These are phyloP conservation scores for Temnothorax rugatulus DNA, from an alignment of 2,888 invertebrate genomes.

Conservation along the genomic window DNA sequence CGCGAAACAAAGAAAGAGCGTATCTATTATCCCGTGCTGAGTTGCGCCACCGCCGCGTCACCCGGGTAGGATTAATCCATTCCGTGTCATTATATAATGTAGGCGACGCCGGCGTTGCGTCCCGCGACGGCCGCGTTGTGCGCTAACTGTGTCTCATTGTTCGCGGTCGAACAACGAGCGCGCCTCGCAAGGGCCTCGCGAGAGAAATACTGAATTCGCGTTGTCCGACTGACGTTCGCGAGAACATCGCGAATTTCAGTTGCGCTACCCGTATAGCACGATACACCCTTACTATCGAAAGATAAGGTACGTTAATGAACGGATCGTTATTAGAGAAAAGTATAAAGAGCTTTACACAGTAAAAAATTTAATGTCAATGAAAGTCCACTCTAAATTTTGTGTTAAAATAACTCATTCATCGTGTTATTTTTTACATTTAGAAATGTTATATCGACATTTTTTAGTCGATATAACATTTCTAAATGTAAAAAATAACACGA, in stretches of 20 bases:
- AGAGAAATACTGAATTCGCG: conserved; percentile 24
- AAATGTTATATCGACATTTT: too few relatives aligned
- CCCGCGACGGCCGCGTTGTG: conserved; percentile 53
- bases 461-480: too few relatives aligned
- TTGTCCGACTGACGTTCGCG: conserved; percentile 14
- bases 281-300: background rate
- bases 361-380: too few relatives aligned
- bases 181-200: conserved; percentile 31
- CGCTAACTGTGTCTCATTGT: conserved; percentile 68
- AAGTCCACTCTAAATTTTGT: too few relatives aligned
- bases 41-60: conserved; percentile 65
- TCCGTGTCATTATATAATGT: conserved; percentile 77
- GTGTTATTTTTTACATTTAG: too few relatives aligned
- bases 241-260: conserved; percentile 23
- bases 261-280: background rate
- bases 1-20: conserved; percentile 77
- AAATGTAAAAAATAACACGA: too few relatives aligned
- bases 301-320: background rate
- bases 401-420: too few relatives aligned
- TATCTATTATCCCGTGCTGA: conserved; percentile 76
- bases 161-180: conserved; percentile 54
- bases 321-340: background rate
- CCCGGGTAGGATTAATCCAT: conserved; percentile 76
- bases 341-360: background rate
- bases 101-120: conserved; percentile 53